phyloP scores from a whole-genome alignment of 35 echinoderm and acorn worm genomes.

The Apostichopus parvimensis region DNA sequence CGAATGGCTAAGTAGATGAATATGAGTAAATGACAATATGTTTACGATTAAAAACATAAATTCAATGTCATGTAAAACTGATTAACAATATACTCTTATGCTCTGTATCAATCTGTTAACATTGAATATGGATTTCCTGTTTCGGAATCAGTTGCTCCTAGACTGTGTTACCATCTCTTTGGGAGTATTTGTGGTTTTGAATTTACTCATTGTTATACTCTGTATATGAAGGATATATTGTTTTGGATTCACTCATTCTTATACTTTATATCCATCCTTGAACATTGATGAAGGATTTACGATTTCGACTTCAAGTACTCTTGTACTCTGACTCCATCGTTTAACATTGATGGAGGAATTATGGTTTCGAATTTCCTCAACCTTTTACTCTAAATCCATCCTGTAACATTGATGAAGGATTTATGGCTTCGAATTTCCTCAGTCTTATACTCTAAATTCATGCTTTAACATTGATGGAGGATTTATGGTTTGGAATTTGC shows the following conservation, averaged over 20 bases:
- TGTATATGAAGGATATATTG: slow-evolving; percentile 74
- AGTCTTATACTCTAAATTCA: slow-evolving; percentile 91
- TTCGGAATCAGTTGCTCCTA: slow-evolving; percentile 58
- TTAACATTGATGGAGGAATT: slow-evolving; percentile 91
- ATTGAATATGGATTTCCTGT: slow-evolving; percentile 77
- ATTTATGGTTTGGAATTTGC: slow-evolving; percentile 33
- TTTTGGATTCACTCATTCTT: slow-evolving; percentile 44
- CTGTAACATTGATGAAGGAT: slow-evolving; percentile 34
- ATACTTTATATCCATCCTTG: slow-evolving; percentile 90
- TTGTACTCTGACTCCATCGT: no score
- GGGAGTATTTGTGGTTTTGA: slow-evolving; percentile 61
- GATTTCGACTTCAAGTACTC: no score
- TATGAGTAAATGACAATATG: no score
- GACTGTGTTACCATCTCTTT: slow-evolving; percentile 83
- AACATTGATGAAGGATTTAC: slow-evolving; percentile 87
- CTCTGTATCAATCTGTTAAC: slow-evolving; percentile 85
- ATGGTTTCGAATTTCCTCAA: slow-evolving; percentile 29
- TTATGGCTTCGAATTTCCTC: background rate
- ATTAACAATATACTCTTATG: slow-evolving; percentile 66
- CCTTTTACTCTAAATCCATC: slow-evolving; percentile 56
- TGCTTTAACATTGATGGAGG: slow-evolving; percentile 77
- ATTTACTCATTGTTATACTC: slow-evolving; percentile 72
- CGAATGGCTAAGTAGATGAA: no score
- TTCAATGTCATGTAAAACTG: no score
- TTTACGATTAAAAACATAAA: no score